Conservation (phyloP, 1,140 invertebrate genomes). For the Aricia agestis region DNA sequence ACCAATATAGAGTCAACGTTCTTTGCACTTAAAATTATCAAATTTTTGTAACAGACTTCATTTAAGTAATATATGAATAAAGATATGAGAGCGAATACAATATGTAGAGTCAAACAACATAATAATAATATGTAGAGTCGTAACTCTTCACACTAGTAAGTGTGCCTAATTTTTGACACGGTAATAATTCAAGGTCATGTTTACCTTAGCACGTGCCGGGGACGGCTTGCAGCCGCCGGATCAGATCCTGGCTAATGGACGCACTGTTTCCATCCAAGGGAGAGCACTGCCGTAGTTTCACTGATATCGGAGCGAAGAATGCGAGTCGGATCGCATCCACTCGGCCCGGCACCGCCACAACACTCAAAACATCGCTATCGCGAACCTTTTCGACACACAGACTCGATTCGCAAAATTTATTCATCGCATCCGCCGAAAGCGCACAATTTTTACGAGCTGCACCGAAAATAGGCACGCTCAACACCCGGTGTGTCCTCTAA, state of each 20-base stretch:
- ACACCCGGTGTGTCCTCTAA: slow-evolving; percentile 35
- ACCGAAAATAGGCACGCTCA: slow-evolving; percentile 51
- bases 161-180: too few species aligned
- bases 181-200: slow-evolving; percentile 37
- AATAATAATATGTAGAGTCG: too few species aligned
- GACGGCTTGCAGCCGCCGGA: slow-evolving; percentile 39
- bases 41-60: too few species aligned
- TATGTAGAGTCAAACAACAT: too few species aligned
- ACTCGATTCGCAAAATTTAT: slow-evolving; percentile 74
- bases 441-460: slow-evolving; percentile 66
- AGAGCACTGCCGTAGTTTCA: slow-evolving; percentile 43
- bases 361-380: slow-evolving; percentile 70
- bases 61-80: too few species aligned
- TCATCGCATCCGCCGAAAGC: slow-evolving; percentile 73
- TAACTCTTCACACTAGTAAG: too few species aligned
- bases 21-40: too few species aligned
- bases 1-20: too few species aligned
- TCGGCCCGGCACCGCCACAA: slow-evolving; percentile 62
- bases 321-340: slow-evolving; percentile 50
- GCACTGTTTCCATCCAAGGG: slow-evolving; percentile 26
- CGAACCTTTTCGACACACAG: slow-evolving; percentile 69
- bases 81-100: too few species aligned
- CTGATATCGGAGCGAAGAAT: slow-evolving; percentile 39
- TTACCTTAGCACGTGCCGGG: slow-evolving; percentile 62
- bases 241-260: slow-evolving; percentile 34